Evolutionary conservation across 2,113 vertebrate genomes (phyloP).

Genomic region (Pelecanoides urinatrix): DNA sequence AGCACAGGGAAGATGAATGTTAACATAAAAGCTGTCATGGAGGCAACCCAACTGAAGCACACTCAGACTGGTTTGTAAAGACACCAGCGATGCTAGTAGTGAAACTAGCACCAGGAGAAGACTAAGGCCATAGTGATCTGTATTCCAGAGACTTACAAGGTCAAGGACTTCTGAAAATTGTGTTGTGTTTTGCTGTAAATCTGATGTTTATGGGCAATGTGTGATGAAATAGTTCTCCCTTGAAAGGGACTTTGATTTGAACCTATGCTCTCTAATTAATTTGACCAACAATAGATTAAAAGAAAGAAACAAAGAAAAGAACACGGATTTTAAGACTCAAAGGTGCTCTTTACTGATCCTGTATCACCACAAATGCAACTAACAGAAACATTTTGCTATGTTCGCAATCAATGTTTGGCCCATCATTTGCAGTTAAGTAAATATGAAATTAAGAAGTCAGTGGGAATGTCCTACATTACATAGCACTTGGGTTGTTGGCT

Average conservation of each 20-base stretch:
- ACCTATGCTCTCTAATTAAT: not conserved
- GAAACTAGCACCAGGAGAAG: not conserved
- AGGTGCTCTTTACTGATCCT: not conserved
- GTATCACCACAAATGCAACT: not conserved
- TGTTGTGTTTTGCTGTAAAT: not conserved
- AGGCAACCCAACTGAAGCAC: not conserved
- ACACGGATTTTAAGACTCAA: not conserved
- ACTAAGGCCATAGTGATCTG: not conserved
- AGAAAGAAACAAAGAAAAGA: not conserved
- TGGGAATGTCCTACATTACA: not conserved
- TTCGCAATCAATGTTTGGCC: fast-evolving
- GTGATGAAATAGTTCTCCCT: not conserved
- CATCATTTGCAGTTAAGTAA: not conserved
- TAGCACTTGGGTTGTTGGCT: not conserved
- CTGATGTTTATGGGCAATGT: not conserved
- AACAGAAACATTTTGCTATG: not conserved
- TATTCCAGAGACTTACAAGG: not conserved
- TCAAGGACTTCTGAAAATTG: not conserved
- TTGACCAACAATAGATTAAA: not conserved
- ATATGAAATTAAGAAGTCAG: not conserved
- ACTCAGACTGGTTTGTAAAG: not conserved
- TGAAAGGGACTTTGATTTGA: not conserved
- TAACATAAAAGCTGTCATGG: not conserved
- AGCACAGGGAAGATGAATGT: not conserved
- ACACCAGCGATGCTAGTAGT: too few species aligned